Evolutionary conservation across 2,888 invertebrate genomes (phyloP).

Genomic region (Pilophorus perplexus): DNA sequence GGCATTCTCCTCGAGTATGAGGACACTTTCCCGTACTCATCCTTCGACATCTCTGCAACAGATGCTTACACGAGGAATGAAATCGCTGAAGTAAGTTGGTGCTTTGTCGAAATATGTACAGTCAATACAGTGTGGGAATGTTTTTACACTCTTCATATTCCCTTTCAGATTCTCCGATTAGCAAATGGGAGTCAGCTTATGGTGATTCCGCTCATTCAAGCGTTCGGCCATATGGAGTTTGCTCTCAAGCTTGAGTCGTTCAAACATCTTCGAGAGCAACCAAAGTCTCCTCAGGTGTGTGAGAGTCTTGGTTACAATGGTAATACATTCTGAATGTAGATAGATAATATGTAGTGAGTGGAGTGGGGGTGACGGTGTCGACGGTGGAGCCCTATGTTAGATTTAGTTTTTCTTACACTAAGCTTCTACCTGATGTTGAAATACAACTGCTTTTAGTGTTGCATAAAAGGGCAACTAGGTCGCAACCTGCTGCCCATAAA

Average conservation of each 20-base stretch:
- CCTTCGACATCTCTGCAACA: slow-evolving; percentile 59
- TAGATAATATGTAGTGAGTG: no score
- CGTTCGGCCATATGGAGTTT: slow-evolving; percentile 82
- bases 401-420: no score
- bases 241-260: slow-evolving; percentile 69
- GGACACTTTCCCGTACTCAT: slow-evolving; percentile 80
- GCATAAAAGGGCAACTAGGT: no score
- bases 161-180: slow-evolving; percentile 53
- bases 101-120: no score
- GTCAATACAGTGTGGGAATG: not conserved
- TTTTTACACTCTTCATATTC: not conserved
- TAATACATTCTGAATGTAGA: no score
- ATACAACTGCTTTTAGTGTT: no score
- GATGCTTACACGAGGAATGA: slow-evolving; percentile 64
- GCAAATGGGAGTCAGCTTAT: slow-evolving; percentile 62
- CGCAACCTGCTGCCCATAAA: no score
- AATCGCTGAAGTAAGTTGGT: slow-evolving; percentile 51
- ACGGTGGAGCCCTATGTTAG: no score
- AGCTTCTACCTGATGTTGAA: no score
- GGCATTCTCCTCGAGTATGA: slow-evolving; percentile 81
- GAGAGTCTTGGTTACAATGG: no score
- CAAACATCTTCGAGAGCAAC: slow-evolving; percentile 64
- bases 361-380: no score
- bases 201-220: slow-evolving; percentile 78
- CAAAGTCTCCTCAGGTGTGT: slow-evolving; percentile 48